Base-by-base conservation (phyloP, 2,113 vertebrate species). In the Riparia riparia region DNA sequence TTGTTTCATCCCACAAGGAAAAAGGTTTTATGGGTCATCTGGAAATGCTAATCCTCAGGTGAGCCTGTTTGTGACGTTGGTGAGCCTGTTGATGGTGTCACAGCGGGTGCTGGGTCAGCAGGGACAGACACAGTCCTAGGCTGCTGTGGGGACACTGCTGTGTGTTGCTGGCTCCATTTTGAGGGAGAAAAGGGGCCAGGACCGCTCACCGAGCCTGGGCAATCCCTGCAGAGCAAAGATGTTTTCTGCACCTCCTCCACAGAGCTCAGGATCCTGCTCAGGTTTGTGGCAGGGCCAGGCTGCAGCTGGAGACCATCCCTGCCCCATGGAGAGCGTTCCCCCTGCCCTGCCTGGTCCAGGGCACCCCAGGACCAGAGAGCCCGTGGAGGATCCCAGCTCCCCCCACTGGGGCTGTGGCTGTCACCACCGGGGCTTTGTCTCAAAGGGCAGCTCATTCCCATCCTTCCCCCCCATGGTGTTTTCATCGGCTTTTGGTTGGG, bases 361-460 rank as follows among this genome's bases (percentile, higher is more conserved):
- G 8, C 8, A 25, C 58, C 49, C 76, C 84, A 56, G 41, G n/a
- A 9, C 22, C 7, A 16, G 47, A 49, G 49, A 26, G 49, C 37
- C 9, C 2, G 6, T 19, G 54, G 28, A 56, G 71, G 50, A 37
- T 47, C 41, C 53, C 61, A 7, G 4, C 34, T 81, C 31, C 25
- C 50, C 12, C 34, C 65, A 26, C 9, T 8, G 2, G 9, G 56
- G 56, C 82, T 42, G 34, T 3, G 76, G 68, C 79, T 89, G 90
- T 82, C 93, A 81, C 28, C 32, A 4, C 39, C 1, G 2, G 69
- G 69, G 26, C 71, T 91, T 66, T 92, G 73, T 95, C 90, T 95
- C 92, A 97, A 97, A 97, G 96, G 97, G 95, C 96, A 97, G 61
- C 41, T 64, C 26, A 93, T 97, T 97, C 97, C 93, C 96, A 94